phyloP scores from a whole-genome alignment of 2,113 vertebrate species.

The Zosterops lateralis region DNA sequence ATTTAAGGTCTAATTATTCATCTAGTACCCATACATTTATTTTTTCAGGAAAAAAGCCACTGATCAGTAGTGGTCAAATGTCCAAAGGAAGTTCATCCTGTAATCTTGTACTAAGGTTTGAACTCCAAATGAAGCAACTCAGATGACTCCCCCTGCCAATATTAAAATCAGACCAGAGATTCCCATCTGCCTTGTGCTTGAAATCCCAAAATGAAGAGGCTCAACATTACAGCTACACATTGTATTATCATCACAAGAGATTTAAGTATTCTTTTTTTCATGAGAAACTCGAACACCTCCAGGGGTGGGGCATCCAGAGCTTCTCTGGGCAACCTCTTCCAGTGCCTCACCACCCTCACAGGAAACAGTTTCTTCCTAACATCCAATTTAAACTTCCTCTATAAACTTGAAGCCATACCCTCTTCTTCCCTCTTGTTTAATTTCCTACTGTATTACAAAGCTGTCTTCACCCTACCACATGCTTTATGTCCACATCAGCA shows the following conservation, averaged over 20 bases:
- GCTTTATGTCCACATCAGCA: background rate
- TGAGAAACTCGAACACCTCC: background rate
- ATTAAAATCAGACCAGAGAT: background rate
- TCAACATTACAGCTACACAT: background rate
- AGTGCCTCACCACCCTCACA: background rate
- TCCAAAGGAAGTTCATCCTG: background rate
- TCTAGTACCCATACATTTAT: background rate
- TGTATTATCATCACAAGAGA: background rate
- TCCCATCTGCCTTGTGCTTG: background rate
- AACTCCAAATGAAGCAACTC: background rate
- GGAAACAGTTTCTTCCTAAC: background rate
- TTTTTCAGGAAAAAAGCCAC: background rate
- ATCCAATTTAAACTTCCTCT: background rate
- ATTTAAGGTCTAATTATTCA: background rate
- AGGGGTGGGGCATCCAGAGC: background rate
- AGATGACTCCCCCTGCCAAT: background rate
- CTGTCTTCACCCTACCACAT: background rate
- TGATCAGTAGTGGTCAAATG: background rate
- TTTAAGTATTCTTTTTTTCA: background rate
- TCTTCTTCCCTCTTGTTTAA: background rate
- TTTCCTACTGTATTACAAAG: background rate
- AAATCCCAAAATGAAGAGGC: background rate
- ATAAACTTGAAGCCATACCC: background rate
- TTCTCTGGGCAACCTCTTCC: background rate
- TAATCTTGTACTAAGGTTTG: background rate